Conservation (phyloP, 35 echinoderm and acorn worm genomes). For the Apostichopus japonicus region DNA sequence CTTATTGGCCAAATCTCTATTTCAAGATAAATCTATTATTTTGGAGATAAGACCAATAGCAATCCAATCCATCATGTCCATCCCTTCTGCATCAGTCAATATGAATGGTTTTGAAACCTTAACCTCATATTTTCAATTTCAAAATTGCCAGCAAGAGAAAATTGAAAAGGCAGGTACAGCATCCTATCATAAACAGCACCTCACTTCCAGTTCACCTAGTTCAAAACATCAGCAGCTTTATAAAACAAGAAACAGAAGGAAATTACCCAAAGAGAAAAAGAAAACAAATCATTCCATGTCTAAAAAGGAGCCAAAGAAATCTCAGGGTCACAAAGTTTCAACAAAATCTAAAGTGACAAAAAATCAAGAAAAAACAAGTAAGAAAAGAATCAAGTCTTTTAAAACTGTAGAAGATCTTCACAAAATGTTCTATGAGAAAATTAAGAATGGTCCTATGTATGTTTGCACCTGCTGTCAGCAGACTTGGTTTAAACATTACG, state of each 20-base stretch:
- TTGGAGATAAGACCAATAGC: no score
- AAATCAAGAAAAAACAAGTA: no score
- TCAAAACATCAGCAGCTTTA: neutral
- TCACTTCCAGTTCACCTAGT: neutral
- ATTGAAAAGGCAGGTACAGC: neutral
- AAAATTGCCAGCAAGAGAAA: neutral
- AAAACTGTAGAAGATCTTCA: neutral
- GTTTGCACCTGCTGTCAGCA: conserved; percentile 40
- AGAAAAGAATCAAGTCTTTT: neutral
- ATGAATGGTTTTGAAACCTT: neutral
- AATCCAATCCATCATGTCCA: neutral
- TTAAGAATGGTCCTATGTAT: conserved; percentile 24
- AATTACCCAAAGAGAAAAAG: neutral
- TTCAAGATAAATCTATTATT: no score
- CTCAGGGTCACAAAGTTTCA: neutral
- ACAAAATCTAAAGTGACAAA: neutral
- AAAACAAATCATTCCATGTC: neutral
- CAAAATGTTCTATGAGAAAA: neutral
- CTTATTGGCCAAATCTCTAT: no score
- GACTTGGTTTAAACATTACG: conserved; percentile 48
- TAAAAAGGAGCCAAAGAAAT: neutral
- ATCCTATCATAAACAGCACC: no score
- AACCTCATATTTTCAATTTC: neutral
- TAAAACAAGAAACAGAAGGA: neutral
- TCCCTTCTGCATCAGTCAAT: neutral